phyloP scores from a whole-genome alignment of 2,888 invertebrate genomes.

The Drosophila gaucha region DNA sequence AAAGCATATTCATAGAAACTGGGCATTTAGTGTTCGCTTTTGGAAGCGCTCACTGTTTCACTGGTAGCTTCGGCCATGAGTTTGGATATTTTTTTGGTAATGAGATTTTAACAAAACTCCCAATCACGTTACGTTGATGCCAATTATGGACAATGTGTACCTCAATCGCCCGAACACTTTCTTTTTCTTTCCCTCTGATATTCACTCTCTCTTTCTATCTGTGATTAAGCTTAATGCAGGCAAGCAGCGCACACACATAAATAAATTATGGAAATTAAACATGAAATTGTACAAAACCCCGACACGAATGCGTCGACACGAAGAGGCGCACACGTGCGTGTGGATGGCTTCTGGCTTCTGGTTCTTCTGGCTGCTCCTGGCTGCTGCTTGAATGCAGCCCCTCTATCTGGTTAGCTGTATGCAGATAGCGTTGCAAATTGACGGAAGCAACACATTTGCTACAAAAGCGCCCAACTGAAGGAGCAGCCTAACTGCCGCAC shows the following conservation, averaged over 20 bases:
- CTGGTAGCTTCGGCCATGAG: constrained; percentile 12
- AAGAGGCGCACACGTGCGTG: constrained; percentile 25
- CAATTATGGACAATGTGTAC: constrained; percentile 45
- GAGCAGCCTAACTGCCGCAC: background rate
- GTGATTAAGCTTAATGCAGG: constrained; percentile 53
- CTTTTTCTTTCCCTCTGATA: background rate
- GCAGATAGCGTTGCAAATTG: constrained; percentile 65
- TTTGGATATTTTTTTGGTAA: constrained; percentile 46
- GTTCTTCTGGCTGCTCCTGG: background rate
- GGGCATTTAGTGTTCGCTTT: background rate
- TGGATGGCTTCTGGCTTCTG: background rate
- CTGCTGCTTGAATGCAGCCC: constrained; percentile 12
- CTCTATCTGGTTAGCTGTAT: constrained; percentile 22
- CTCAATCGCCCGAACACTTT: background rate
- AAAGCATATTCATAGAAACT: background rate
- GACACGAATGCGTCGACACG: constrained; percentile 52
- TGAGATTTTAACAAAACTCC: constrained; percentile 52
- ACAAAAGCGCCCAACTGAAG: constrained; percentile 5
- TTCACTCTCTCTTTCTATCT: background rate
- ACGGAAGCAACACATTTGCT: constrained; percentile 70
- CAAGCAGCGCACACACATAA: constrained; percentile 54
- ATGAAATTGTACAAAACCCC: constrained; percentile 70
- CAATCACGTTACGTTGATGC: constrained; percentile 60
- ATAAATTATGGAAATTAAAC: constrained; percentile 77
- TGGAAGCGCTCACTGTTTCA: background rate